A percentile compares a stretch with the other conserved stretches of the same genome.
phyloP scores from a whole-genome alignment of 2,113 vertebrate species.

The Seriola aureovittata region DNA sequence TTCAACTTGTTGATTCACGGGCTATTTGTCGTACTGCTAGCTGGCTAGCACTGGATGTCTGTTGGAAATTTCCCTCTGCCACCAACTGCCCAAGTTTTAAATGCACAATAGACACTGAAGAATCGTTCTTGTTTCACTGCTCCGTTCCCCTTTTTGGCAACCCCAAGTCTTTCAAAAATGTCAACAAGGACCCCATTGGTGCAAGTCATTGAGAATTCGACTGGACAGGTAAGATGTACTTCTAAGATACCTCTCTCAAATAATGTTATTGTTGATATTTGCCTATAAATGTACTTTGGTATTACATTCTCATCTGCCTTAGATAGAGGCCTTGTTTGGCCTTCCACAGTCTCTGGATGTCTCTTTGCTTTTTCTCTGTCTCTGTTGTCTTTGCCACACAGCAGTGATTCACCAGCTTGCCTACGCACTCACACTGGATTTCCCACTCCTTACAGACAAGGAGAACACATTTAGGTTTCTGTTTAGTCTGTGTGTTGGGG shows the following conservation, averaged over 20 bases:
- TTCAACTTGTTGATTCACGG: slow-evolving; percentile 87
- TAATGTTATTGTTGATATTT: neutral
- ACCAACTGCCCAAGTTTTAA: slow-evolving; percentile 60
- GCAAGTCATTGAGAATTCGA: slow-evolving; percentile 85
- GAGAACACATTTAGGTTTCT: slow-evolving; percentile 60
- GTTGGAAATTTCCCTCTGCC: slow-evolving; percentile 38
- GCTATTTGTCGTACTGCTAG: slow-evolving; percentile 74
- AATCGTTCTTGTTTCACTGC: slow-evolving; percentile 30
- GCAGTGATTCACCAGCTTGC: slow-evolving; percentile 75
- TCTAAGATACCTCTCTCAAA: neutral
- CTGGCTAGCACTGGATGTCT: slow-evolving; percentile 74
- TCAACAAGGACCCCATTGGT: slow-evolving; percentile 84
- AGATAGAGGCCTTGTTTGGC: slow-evolving; percentile 26
- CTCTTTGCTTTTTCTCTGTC: slow-evolving; percentile 34
- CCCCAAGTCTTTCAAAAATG: slow-evolving; percentile 78
- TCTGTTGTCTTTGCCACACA: slow-evolving; percentile 73
- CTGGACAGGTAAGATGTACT: slow-evolving; percentile 83
- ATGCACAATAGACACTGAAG: slow-evolving; percentile 78
- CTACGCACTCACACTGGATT: slow-evolving; percentile 73
- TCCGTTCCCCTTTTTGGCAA: slow-evolving; percentile 56
- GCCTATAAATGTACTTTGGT: rapidly evolving
- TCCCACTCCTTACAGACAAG: slow-evolving; percentile 59
- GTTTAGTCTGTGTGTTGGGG: slow-evolving; percentile 69
- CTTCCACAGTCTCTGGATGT: slow-evolving; percentile 27
- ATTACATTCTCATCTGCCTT: neutral